Evolutionary conservation across 1,140 invertebrate species (phyloP).

Genomic region (Bicyclus anynana): DNA sequence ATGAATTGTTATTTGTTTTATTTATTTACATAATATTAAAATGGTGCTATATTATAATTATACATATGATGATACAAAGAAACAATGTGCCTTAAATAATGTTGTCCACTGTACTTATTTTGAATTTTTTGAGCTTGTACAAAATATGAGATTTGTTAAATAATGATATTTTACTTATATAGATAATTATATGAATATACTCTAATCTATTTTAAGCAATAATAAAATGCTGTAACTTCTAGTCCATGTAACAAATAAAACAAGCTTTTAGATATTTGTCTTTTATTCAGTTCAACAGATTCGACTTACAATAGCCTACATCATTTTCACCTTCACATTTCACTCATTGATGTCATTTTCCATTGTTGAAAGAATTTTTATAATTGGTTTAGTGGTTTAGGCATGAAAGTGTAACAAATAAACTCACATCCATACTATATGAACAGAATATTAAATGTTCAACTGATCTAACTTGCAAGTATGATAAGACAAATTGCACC

Average conservation of each 20-base stretch:
- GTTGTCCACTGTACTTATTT: slow-evolving; percentile 36
- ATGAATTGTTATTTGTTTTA: slow-evolving; percentile 3
- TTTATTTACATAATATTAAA: slow-evolving; percentile 8
- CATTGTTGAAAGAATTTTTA: too few species aligned
- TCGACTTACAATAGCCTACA: too few species aligned
- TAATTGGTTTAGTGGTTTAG: too few species aligned
- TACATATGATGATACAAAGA: not conserved
- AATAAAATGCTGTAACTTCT: slow-evolving; percentile 59
- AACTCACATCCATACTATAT: too few species aligned
- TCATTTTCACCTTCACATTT: not conserved
- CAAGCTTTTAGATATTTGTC: slow-evolving; percentile 41
- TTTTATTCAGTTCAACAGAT: slow-evolving; percentile 30
- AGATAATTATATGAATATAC: not conserved
- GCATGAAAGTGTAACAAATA: too few species aligned
- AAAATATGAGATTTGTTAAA: slow-evolving; percentile 55
- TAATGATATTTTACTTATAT: slow-evolving; percentile 39
- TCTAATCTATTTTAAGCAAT: slow-evolving; percentile 40
- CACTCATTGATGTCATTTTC: too few species aligned
- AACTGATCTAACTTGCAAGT: too few species aligned
- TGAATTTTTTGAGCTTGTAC: slow-evolving; percentile 39
- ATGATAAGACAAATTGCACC: too few species aligned
- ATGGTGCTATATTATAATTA: slow-evolving; percentile 35
- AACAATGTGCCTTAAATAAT: slow-evolving; percentile 48
- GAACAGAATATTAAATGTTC: too few species aligned
- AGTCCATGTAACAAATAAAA: slow-evolving; percentile 63